Base-by-base conservation (phyloP, 2,888 invertebrate genomes). In the Agrochola lota region DNA sequence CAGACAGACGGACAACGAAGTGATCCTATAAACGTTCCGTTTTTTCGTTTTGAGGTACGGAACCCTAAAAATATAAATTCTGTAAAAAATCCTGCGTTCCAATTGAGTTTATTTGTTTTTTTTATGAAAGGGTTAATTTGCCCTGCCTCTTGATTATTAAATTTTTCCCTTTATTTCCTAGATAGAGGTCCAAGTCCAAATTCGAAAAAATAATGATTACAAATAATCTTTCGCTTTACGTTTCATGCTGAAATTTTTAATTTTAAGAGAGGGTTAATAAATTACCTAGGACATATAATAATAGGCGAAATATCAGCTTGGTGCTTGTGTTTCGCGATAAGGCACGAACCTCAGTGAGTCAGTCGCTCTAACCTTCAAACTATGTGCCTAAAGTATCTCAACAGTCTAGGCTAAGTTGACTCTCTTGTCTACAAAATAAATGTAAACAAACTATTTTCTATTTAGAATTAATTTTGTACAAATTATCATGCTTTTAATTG, bases 241-340 rank as follows among this genome's bases (percentile, higher is more conserved):
- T 75, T 77, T 74, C 35, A 64, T n/a, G 57, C 43, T 70, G 9
- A 73, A 78, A 81, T 82, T 62, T 85, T 84, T 76, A 64, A 64
- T 77, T 76, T 64, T 68, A 66, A 81, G 77, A 62, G 85, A 68
- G 64, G 55, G 70, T 59, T 84, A 85, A 90, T 91, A 89, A 91
- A 91, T 93, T 90, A 90, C 83, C 78, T 84, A 85, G 80, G 81
- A 86, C 81, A 88, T 87, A 73, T 75, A 74, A 77, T 84, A 90
- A 90, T 88, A 90, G 84, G 83, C 79, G 82, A 88, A 91, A 91
- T 91, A 87, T 85, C 89, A 89, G 88, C 87, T 91, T 91, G 89
- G 89, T 83, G 87, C 86, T 80, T 86, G 81, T 84, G 81, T 84
- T 80, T 57, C 71, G 86, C 89, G 93, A 93, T 92, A 94, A 93